Evolutionary conservation across 2,888 invertebrate species (phyloP).

Genomic region (Kryphioiulus occultus): DNA sequence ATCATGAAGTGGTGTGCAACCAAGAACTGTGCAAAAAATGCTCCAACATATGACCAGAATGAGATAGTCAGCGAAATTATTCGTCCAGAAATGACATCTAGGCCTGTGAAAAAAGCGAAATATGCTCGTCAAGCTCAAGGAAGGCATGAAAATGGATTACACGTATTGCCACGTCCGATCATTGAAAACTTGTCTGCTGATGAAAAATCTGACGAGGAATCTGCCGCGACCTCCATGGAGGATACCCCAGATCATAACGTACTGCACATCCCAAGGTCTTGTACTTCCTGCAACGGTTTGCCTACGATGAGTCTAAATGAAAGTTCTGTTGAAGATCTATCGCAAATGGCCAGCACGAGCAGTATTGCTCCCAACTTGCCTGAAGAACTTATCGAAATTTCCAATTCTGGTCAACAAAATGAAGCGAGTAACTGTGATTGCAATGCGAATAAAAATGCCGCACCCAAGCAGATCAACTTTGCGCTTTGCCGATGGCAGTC

Average conservation of each 20-base stretch:
- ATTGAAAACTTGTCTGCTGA: not conserved
- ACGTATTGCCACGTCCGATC: not conserved
- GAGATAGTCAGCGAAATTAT: not conserved
- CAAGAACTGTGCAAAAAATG: slow-evolving; percentile 1
- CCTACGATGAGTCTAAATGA: not conserved
- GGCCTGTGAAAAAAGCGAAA: slow-evolving; percentile 52
- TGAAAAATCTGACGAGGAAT: not conserved
- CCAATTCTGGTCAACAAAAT: not conserved
- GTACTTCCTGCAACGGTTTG: not conserved
- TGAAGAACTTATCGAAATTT: not conserved
- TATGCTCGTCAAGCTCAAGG: slow-evolving; percentile 52
- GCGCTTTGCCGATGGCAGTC: slow-evolving; percentile 55
- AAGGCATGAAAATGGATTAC: not conserved
- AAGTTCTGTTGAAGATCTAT: not conserved
- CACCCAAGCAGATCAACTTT: slow-evolving; percentile 18
- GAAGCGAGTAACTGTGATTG: not conserved
- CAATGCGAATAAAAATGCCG: not conserved
- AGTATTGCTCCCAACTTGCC: not conserved
- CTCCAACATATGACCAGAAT: not conserved
- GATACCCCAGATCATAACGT: not conserved
- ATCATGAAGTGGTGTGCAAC: slow-evolving; percentile 27
- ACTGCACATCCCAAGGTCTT: not conserved
- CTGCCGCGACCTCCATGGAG: not conserved
- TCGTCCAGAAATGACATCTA: slow-evolving; percentile 41
- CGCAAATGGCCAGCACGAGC: not conserved